A percentile compares a stretch with the other conserved stretches of the same genome.
These are phyloP conservation scores for Suillia variegata DNA, from an alignment of 2,888 invertebrate genomes.

Conservation along the genomic window DNA sequence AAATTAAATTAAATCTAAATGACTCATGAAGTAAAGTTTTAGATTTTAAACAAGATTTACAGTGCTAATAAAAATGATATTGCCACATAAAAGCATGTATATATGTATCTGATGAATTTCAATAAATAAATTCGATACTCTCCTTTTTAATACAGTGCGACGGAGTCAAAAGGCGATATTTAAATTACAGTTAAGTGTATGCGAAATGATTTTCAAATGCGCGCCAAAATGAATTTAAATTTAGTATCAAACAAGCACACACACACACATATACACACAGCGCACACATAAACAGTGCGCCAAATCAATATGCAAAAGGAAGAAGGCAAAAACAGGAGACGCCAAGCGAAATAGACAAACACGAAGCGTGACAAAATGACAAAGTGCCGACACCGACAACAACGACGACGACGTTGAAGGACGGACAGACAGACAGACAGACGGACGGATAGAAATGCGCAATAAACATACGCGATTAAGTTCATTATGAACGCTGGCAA, in stretches of 20 bases:
- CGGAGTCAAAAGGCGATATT: neutral
- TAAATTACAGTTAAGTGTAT: neutral
- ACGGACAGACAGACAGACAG: too few species aligned
- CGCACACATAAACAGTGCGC: slow-evolving; percentile 11
- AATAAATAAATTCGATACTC: too few species aligned
- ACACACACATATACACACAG: neutral
- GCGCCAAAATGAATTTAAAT: slow-evolving; percentile 4
- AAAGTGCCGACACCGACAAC: slow-evolving; percentile 37
- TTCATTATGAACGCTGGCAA: slow-evolving; percentile 54
- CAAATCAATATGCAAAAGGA: slow-evolving; percentile 45
- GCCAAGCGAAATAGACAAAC: slow-evolving; percentile 33
- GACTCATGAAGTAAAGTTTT: too few species aligned
- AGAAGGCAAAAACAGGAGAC: slow-evolving; percentile 24
- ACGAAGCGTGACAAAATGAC: slow-evolving; percentile 49
- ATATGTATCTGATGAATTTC: too few species aligned
- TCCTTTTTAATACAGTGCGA: too few species aligned
- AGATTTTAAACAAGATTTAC: too few species aligned
- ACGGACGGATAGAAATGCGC: slow-evolving; percentile 53
- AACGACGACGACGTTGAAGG: slow-evolving; percentile 12
- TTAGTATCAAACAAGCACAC: neutral
- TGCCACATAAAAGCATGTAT: too few species aligned
- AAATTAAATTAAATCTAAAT: too few species aligned
- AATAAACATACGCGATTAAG: slow-evolving; percentile 60
- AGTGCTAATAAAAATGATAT: too few species aligned
- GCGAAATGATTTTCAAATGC: neutral